Evolutionary conservation across 2,888 invertebrate genomes (phyloP).

Genomic region (Agrypnus murinus): DNA sequence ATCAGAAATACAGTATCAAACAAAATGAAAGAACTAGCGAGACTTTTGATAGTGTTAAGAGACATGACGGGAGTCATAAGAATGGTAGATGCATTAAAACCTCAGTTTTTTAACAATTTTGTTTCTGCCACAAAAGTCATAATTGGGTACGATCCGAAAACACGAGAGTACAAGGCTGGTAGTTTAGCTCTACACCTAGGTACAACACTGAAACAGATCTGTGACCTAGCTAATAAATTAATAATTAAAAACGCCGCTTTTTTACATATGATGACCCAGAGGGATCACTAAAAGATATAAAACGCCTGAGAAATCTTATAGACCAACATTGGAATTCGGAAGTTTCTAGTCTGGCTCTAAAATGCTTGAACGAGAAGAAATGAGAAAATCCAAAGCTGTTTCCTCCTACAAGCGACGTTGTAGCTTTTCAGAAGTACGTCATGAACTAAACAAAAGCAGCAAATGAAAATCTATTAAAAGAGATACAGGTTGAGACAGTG

Average conservation of each 20-base stretch:
- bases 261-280: slow-evolving; percentile 31
- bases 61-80: slow-evolving; percentile 34
- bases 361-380: slow-evolving; percentile 39
- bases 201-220: slow-evolving; percentile 52
- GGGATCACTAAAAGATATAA: slow-evolving; percentile 45
- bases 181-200: slow-evolving; percentile 55
- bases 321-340: slow-evolving; percentile 44
- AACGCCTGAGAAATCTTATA: slow-evolving; percentile 28
- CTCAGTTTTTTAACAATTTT: slow-evolving; percentile 44
- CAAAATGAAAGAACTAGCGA: slow-evolving; percentile 54
- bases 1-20: slow-evolving; percentile 52
- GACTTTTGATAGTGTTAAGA: slow-evolving; percentile 38
- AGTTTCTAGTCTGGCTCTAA: slow-evolving; percentile 44
- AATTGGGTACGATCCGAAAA: slow-evolving; percentile 47
- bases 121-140: slow-evolving; percentile 49
- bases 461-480: slow-evolving; percentile 17
- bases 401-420: slow-evolving; percentile 45
- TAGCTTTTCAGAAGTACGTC: slow-evolving; percentile 45
- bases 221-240: slow-evolving; percentile 48
- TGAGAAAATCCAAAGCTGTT: slow-evolving; percentile 46
- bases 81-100: slow-evolving; percentile 38
- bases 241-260: slow-evolving; percentile 49
- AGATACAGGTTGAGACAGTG: slow-evolving; percentile 19
- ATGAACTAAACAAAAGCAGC: slow-evolving; percentile 37
- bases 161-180: slow-evolving; percentile 47